A percentile compares a stretch with the other conserved stretches of the same genome.
Conservation (phyloP, 2,888 invertebrate species). For the Dryobotodes eremita region DNA sequence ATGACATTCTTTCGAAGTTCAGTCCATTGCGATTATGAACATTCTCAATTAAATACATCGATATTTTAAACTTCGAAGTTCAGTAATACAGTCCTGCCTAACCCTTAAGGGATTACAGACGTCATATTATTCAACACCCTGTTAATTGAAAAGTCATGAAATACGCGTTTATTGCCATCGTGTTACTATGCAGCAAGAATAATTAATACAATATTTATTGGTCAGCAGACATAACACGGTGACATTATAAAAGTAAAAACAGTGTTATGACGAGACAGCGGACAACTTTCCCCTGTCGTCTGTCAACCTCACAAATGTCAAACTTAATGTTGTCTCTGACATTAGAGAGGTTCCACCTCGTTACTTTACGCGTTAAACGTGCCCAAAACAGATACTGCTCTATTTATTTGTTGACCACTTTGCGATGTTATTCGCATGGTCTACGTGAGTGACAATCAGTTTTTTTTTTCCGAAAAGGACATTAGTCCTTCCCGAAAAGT, state of each 20-base stretch:
- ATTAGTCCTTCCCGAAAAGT: too few species aligned
- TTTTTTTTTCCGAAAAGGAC: too few species aligned
- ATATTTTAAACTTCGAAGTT: too few species aligned
- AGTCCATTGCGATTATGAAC: too few species aligned
- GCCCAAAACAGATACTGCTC: not conserved
- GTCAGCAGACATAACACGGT: not conserved
- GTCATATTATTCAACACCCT: not conserved
- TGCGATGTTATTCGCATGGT: not conserved
- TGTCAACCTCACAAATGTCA: conserved; percentile 59
- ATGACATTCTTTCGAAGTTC: too few species aligned
- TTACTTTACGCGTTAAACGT: conserved; percentile 42
- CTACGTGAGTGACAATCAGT: not conserved
- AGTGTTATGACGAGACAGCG: conserved; percentile 19
- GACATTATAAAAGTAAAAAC: conserved; percentile 43
- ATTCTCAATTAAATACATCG: too few species aligned
- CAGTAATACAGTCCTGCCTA: too few species aligned
- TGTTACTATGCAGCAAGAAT: not conserved
- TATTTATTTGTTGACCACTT: not conserved
- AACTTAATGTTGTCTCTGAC: conserved; percentile 38
- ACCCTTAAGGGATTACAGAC: not conserved
- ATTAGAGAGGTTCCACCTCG: conserved; percentile 47
- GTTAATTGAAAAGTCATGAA: not conserved
- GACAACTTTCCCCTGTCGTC: conserved; percentile 45
- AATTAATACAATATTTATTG: conserved; percentile 8
- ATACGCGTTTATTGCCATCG: not conserved